Conservation (phyloP, 2,113 vertebrate genomes). For the Strix uralensis region DNA sequence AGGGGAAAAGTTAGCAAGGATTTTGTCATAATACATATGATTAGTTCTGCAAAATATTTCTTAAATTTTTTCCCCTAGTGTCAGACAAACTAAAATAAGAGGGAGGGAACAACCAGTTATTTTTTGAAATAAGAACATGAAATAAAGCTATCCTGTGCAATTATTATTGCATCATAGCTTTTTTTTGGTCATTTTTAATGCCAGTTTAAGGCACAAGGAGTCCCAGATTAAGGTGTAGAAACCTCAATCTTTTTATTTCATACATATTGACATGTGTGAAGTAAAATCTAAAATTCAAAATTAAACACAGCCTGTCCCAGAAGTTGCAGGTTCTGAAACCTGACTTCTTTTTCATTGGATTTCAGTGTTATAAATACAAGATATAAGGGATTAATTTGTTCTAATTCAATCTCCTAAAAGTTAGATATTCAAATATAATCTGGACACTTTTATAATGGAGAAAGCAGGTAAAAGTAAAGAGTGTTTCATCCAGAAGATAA, state of each 20-base stretch:
- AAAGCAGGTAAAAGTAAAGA: neutral
- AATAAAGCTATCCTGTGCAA: neutral
- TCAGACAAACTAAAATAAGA: neutral
- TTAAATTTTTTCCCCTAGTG: neutral
- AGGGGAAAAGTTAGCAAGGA: neutral
- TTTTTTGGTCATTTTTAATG: neutral
- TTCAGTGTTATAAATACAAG: neutral
- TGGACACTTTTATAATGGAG: neutral
- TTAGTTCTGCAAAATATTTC: neutral
- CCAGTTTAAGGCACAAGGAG: neutral
- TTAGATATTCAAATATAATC: neutral
- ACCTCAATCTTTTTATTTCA: neutral
- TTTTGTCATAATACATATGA: neutral
- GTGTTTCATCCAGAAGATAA: neutral
- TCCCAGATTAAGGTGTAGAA: neutral
- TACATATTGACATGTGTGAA: neutral
- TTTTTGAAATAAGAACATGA: neutral
- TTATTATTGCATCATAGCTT: neutral
- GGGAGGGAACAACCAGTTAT: neutral
- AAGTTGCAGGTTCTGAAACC: neutral
- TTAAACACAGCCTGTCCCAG: neutral
- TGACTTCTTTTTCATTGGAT: neutral
- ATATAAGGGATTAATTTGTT: neutral
- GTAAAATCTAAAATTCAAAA: neutral
- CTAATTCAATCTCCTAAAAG: neutral